These are phyloP conservation scores for Brienomyrus longianalis DNA, from an alignment of 2,113 vertebrate species.

Conservation along the genomic window DNA sequence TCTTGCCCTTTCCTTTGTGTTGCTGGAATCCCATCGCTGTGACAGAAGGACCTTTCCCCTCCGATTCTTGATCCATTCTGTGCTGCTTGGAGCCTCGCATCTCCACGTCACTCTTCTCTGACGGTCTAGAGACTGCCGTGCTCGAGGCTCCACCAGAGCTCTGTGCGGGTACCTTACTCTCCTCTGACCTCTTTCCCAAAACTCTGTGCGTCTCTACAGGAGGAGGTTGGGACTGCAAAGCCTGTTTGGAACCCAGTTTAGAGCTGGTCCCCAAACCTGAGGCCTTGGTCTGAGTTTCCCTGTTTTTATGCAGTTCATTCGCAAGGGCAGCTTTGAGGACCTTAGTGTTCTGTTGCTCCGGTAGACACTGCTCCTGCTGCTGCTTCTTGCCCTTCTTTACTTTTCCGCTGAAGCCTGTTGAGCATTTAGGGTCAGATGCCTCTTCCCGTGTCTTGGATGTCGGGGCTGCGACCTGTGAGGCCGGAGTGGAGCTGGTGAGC, in stretches of 20 bases:
- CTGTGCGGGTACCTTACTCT: slow-evolving; percentile 52
- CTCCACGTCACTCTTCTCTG: slow-evolving; percentile 63
- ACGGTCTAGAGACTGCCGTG: slow-evolving; percentile 41
- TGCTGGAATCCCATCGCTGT: slow-evolving; percentile 61
- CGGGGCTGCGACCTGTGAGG: slow-evolving; percentile 42
- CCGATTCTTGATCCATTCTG: slow-evolving; percentile 50
- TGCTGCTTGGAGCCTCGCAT: slow-evolving; percentile 23
- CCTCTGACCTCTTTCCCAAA: slow-evolving; percentile 53
- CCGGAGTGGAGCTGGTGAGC: slow-evolving; percentile 43
- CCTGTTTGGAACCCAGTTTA: slow-evolving; percentile 47
- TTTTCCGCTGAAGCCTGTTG: slow-evolving; percentile 52
- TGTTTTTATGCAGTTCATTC: slow-evolving; percentile 58
- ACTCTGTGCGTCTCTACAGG: slow-evolving; percentile 44
- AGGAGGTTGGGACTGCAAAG: slow-evolving; percentile 36
- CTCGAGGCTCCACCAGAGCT: slow-evolving; percentile 46
- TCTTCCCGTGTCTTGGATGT: slow-evolving; percentile 58
- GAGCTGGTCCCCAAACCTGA: slow-evolving; percentile 37
- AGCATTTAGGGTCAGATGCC: slow-evolving; percentile 46
- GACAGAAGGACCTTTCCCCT: slow-evolving; percentile 40
- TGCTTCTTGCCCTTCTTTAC: slow-evolving; percentile 82
- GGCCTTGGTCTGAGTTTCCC: slow-evolving; percentile 45
- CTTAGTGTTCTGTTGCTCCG: slow-evolving; percentile 54
- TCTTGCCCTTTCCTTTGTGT: slow-evolving; percentile 80
- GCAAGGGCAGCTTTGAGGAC: slow-evolving; percentile 51
- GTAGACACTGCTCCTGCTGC: slow-evolving; percentile 56